Evolutionary conservation across 2,888 invertebrate genomes (phyloP), one percentile per base, ranked within the genome.

Genomic region (Lamproptera curius): DNA sequence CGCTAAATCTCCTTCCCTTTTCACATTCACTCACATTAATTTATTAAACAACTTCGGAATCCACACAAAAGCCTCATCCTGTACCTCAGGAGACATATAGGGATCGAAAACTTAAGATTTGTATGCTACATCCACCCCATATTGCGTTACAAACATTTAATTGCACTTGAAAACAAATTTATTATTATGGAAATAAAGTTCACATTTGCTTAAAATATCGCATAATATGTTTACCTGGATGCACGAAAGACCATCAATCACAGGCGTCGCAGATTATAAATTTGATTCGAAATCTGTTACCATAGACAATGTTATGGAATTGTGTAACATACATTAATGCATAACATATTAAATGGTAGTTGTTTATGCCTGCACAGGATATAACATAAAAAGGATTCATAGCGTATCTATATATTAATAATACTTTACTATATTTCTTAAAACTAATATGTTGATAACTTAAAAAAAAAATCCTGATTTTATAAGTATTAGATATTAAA

Each of bases 241-340:
- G 47, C 28, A 43, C 36, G 13, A 54, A 56, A 37, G 54, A 46
- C 58, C 57, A 74, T 76, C 71, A 73, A 73, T 76, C 75, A 74
- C 67, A 65, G 51, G 55, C 61, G 70, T 66, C 64, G 54, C 56
- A 52, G 61, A 55, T 63, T 52, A 56, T 57, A 57, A 55, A 54
- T 49, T 53, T 54, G 50, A 48, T 42, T 47, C 46, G 53, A 50
- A 53, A 43, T 53, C 57, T 23, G 43, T 44, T 44, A 44, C 40
- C 28, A 26, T 36, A 28, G 14, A 39, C 38, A 26, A 34, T 26
- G 20, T 31, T 38, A 33, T 20, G 10, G 15, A 14, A 17, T n/a
- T 42, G 45, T 1, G n/a, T 33, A 26, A 9, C 43, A 14, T 48
- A 43, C 48, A 43, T 43, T 35, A 39, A 2, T 28, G 10, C 8